Conservation (phyloP, 2,797 vertebrate genomes). For the Clarias pachynema region DNA sequence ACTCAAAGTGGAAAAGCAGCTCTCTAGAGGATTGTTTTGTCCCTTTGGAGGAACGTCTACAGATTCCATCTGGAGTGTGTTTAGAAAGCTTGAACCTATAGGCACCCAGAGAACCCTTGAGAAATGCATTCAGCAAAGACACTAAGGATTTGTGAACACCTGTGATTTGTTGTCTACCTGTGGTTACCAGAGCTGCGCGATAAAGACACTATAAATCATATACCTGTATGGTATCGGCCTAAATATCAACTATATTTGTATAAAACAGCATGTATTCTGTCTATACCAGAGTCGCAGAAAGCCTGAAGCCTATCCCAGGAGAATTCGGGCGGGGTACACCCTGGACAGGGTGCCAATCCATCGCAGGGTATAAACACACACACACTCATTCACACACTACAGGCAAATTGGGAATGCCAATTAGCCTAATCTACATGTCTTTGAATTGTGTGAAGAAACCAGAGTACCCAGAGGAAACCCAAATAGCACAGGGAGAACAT, state of each 20-base stretch:
- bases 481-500: no score
- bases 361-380: no score
- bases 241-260: not conserved
- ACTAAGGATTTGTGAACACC: not conserved
- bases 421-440: no score
- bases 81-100: not conserved
- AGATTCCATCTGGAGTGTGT: not conserved
- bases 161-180: no score
- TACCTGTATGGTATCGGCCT: not conserved
- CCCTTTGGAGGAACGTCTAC: not conserved
- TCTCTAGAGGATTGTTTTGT: not conserved
- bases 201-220: not conserved
- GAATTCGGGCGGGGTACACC: no score
- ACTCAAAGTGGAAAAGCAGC: not conserved
- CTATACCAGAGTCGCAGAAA: no score
- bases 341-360: no score
- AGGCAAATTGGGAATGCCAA: no score
- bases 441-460: no score
- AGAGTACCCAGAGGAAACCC: no score
- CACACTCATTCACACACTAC: no score
- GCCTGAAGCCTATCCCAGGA: no score
- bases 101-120: not conserved
- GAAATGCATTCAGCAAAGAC: not conserved
- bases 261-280: not conserved
- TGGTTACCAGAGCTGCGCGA: not conserved